Conservation (phyloP, 2,113 vertebrate genomes). For the Cepphus grylle region DNA sequence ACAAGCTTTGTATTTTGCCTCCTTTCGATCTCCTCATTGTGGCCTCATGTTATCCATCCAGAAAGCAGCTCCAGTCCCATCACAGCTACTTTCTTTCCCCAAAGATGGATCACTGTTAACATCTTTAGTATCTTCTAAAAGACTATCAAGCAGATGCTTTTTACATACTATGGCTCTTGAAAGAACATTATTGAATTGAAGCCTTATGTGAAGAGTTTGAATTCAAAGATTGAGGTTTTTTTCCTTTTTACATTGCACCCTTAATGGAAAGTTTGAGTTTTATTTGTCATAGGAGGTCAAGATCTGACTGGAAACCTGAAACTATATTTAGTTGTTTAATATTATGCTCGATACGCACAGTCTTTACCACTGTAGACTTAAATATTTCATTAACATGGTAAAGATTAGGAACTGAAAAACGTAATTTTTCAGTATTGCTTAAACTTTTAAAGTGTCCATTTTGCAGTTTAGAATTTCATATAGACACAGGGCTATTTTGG, state of each 20-base stretch:
- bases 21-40: background rate
- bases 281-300: background rate
- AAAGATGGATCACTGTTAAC: background rate
- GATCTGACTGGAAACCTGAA: background rate
- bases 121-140: background rate
- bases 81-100: background rate
- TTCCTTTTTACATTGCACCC: background rate
- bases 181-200: background rate
- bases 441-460: background rate
- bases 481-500: background rate
- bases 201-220: background rate
- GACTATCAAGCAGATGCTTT: background rate
- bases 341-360: background rate
- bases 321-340: background rate
- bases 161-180: background rate
- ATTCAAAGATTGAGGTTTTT: background rate
- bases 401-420: background rate
- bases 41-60: background rate
- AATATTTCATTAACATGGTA: background rate
- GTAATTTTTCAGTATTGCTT: background rate
- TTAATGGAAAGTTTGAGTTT: background rate
- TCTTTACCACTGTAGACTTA: background rate
- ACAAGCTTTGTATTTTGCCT: background rate
- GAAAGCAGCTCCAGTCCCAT: background rate
- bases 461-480: background rate